Base-by-base conservation (phyloP, 1,140 invertebrate species). In the Rhopalosiphum padi region DNA sequence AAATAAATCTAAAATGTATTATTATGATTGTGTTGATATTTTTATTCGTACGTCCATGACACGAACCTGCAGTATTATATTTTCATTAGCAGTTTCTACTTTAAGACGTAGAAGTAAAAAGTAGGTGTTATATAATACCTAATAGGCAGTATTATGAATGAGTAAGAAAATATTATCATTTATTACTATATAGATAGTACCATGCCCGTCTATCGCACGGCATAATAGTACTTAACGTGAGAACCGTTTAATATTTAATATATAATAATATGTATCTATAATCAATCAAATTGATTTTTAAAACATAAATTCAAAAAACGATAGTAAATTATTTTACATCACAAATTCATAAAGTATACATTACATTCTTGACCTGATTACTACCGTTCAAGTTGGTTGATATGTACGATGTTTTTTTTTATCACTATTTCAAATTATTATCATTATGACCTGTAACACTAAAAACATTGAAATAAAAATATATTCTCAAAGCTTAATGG, bases 1-100 rank as follows among this genome's bases (percentile, higher is more conserved):
- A 60, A 90, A 55, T 90, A 68, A 68, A 90, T 90, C 41, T 41
- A 15, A 90, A 68, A 90, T 77, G n/a, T 77, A 77, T 90, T n/a
- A 90, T 90, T 37, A 68, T 90, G 11, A 90, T 46, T 90, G 37
- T 90, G 53, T 90, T 90, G 89, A 90, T 55, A 68, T 90, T 90
- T 90, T 90, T 90, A 90, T 90, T 90, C 37, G 25, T 41, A 90
- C 55, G 53, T 46, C 89, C 53, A 30, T 30, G 37, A 43, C 53
- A 41, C 37, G 15, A 43, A 60, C 37, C 11, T 25, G 1, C 11
- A 25, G 30, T 43, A 25, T 68, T 90, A 89, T 30, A 68, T 43
- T 90, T 60, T 90, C 25, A 68, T 68, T 60, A 55, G 23, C 5
- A n/a, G 37, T 90, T 87, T 87, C 43, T 87, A 87, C 18, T 25